phyloP scores from a whole-genome alignment of 2,113 vertebrate genomes.

The Corydoras maculifer region DNA sequence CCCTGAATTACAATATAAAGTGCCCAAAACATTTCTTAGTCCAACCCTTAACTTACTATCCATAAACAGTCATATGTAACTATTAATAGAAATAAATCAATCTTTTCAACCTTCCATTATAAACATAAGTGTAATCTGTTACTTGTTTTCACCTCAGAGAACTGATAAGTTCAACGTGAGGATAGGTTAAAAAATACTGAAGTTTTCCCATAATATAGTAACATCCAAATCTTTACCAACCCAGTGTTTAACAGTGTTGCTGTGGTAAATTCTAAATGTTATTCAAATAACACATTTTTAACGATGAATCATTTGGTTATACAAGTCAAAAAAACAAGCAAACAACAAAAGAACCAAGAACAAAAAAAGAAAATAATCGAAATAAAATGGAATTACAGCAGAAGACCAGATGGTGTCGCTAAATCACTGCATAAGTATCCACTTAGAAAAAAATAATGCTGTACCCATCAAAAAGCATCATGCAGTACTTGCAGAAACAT shows the following conservation, averaged over 20 bases:
- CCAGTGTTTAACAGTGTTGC: conserved; percentile 47
- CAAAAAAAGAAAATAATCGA: conserved; percentile 1
- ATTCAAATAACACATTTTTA: conserved; percentile 38
- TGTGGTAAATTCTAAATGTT: conserved; percentile 37
- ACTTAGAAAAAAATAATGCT: not conserved
- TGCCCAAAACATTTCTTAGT: conserved; percentile 49
- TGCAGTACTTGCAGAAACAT: too few relatives aligned
- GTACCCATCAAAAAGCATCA: too few relatives aligned
- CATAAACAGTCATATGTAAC: not conserved
- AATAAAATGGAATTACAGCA: conserved; percentile 44
- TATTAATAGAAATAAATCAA: not conserved
- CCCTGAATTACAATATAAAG: conserved; percentile 70
- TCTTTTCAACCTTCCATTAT: not conserved
- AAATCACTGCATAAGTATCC: conserved; percentile 13
- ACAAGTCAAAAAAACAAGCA: too few relatives aligned
- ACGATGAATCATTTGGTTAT: conserved; percentile 62
- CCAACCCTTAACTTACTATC: not conserved
- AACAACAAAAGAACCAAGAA: conserved; percentile 27
- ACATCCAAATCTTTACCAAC: conserved; percentile 26
- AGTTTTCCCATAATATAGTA: not conserved
- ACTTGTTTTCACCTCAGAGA: too few relatives aligned
- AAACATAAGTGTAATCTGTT: too few relatives aligned
- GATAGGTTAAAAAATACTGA: conserved; percentile 10
- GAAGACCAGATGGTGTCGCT: conserved; percentile 53
- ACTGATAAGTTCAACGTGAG: too few relatives aligned